Percentiles rank a stretch among this genome's conserved stretches.
These are phyloP conservation scores for Clivina fossor DNA, from an alignment of 2,888 invertebrate species.

Conservation along the genomic window DNA sequence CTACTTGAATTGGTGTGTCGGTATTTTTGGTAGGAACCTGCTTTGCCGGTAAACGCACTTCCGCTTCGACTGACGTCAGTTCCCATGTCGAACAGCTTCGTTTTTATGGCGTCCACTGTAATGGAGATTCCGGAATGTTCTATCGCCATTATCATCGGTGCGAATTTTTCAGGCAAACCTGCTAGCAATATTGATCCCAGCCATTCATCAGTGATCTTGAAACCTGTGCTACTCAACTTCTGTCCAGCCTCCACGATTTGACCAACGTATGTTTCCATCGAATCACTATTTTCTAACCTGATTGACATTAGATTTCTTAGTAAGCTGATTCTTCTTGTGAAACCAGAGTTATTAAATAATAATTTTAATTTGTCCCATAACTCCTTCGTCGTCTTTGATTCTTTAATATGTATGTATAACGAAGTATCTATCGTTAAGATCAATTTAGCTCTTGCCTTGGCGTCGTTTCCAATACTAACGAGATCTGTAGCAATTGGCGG, in stretches of 20 bases:
- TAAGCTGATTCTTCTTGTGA: slow-evolving; percentile 26
- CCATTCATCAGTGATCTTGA: slow-evolving; percentile 13
- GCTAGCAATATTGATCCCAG: slow-evolving; percentile 17
- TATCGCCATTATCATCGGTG: slow-evolving; percentile 23
- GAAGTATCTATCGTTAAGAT: slow-evolving; percentile 38
- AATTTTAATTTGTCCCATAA: slow-evolving; percentile 51
- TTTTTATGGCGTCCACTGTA: background rate
- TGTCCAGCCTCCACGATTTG: slow-evolving; percentile 25
- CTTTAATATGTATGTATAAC: slow-evolving; percentile 39
- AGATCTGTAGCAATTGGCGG: slow-evolving; percentile 24
- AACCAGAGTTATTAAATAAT: slow-evolving; percentile 16
- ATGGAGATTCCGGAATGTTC: slow-evolving; percentile 14
- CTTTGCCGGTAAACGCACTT: background rate
- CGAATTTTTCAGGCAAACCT: slow-evolving; percentile 26
- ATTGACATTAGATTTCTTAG: slow-evolving; percentile 22
- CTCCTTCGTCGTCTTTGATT: slow-evolving; percentile 34
- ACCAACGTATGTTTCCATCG: slow-evolving; percentile 27
- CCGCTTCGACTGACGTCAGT: background rate
- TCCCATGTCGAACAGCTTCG: slow-evolving; percentile 10
- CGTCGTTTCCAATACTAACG: slow-evolving; percentile 28
- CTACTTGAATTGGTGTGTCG: background rate
- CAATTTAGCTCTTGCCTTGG: slow-evolving; percentile 35
- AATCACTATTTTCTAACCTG: slow-evolving; percentile 16
- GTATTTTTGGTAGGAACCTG: too few species aligned
- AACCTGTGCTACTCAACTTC: slow-evolving; percentile 30